Evolutionary conservation across 2,113 vertebrate genomes (phyloP).

Genomic region (Carassius auratus): DNA sequence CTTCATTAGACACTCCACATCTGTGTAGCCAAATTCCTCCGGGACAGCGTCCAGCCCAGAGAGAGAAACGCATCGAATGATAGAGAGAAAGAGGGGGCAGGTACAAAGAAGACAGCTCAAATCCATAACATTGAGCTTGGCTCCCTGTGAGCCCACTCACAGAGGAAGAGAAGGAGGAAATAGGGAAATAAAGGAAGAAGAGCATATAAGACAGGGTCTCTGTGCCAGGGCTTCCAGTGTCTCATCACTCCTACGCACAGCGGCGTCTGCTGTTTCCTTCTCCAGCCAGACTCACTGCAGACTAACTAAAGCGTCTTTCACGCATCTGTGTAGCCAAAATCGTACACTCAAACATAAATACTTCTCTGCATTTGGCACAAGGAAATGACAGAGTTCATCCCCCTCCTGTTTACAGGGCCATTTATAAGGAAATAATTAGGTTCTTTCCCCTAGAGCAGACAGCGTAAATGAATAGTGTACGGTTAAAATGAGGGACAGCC

Average conservation of each 20-base stretch:
- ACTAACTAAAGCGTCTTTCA: slow-evolving; percentile 35
- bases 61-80: background rate
- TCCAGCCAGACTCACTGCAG: slow-evolving; percentile 31
- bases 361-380: slow-evolving; percentile 47
- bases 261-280: slow-evolving; percentile 35
- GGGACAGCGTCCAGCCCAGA: slow-evolving; percentile 33
- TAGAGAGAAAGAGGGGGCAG: background rate
- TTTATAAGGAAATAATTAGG: slow-evolving; percentile 55
- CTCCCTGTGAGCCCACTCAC: slow-evolving; percentile 52
- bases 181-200: slow-evolving; percentile 33
- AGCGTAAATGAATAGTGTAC: slow-evolving; percentile 38
- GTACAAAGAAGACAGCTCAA: slow-evolving; percentile 4
- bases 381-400: slow-evolving; percentile 41
- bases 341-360: slow-evolving; percentile 40
- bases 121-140: slow-evolving; percentile 44
- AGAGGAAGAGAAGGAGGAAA: slow-evolving; percentile 23
- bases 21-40: slow-evolving; percentile 42
- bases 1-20: slow-evolving; percentile 37
- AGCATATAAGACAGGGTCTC: slow-evolving; percentile 11
- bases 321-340: slow-evolving; percentile 8
- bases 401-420: slow-evolving; percentile 40
- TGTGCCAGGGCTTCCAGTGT: slow-evolving; percentile 32
- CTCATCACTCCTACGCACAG: slow-evolving; percentile 46
- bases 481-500: slow-evolving; percentile 34
- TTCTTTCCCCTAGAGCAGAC: slow-evolving; percentile 49